phyloP scores from a whole-genome alignment of 2,113 vertebrate species.

The Bufo bufo region DNA sequence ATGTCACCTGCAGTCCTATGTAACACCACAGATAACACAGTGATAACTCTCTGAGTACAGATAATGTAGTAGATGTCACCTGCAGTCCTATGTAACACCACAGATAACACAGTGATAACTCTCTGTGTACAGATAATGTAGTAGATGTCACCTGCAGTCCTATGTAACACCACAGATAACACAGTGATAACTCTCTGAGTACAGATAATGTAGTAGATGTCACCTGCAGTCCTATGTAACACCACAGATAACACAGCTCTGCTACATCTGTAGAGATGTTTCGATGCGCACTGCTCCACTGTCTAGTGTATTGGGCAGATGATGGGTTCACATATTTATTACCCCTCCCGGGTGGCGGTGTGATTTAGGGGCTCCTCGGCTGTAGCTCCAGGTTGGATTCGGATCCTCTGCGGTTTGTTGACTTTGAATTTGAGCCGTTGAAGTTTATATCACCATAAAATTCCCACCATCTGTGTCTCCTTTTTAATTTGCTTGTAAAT shows the following conservation, averaged over 20 bases:
- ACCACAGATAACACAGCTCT: neutral
- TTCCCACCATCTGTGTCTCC: constrained; percentile 29
- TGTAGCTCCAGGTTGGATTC: neutral
- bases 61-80: neutral
- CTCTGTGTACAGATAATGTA: too few relatives aligned
- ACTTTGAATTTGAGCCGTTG: constrained; percentile 14
- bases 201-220: neutral
- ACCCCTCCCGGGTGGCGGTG: neutral
- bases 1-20: neutral
- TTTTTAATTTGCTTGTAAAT: constrained; percentile 45
- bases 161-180: neutral
- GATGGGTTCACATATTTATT: neutral
- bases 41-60: too few relatives aligned
- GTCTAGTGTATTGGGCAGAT: neutral
- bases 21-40: neutral
- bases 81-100: neutral
- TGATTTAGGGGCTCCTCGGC: neutral
- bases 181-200: neutral
- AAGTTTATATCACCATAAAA: constrained; percentile 13
- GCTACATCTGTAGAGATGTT: too few relatives aligned
- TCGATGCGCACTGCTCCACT: too few relatives aligned
- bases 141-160: neutral
- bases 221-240: neutral
- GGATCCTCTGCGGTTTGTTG: constrained; percentile 20
- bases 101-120: neutral